These are phyloP conservation scores for Troides helena DNA, from an alignment of 2,888 invertebrate genomes.

Conservation along the genomic window DNA sequence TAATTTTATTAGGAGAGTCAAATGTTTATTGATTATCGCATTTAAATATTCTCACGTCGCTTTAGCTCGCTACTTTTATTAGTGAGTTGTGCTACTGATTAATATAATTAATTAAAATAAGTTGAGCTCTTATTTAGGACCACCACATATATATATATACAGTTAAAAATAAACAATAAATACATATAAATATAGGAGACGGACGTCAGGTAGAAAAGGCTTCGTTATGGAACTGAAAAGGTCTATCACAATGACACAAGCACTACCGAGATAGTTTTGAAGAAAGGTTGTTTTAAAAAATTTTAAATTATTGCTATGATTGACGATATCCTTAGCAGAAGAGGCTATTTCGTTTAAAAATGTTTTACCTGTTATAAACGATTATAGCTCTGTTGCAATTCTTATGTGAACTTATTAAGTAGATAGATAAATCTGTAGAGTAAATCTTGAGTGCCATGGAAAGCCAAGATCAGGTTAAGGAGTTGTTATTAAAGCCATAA, in stretches of 20 bases:
- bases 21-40: neutral
- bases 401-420: conserved; percentile 11
- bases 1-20: neutral
- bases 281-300: too few relatives aligned
- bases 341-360: neutral
- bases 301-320: too few relatives aligned
- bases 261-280: too few relatives aligned
- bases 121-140: neutral
- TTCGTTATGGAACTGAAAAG: too few relatives aligned
- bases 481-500: conserved; percentile 26
- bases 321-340: too few relatives aligned
- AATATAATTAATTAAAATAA: neutral
- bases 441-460: conserved; percentile 20
- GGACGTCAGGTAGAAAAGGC: too few relatives aligned
- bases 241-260: too few relatives aligned
- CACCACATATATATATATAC: too few relatives aligned
- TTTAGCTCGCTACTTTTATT: neutral
- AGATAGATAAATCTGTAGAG: conserved; percentile 20
- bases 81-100: neutral
- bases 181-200: too few relatives aligned
- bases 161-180: too few relatives aligned
- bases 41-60: neutral
- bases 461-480: conserved; percentile 24
- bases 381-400: neutral
- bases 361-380: neutral